Percentiles rank a stretch among this genome's conserved stretches.
Evolutionary conservation across 2,888 invertebrate species (phyloP).

Genomic region (Andrena marginata): DNA sequence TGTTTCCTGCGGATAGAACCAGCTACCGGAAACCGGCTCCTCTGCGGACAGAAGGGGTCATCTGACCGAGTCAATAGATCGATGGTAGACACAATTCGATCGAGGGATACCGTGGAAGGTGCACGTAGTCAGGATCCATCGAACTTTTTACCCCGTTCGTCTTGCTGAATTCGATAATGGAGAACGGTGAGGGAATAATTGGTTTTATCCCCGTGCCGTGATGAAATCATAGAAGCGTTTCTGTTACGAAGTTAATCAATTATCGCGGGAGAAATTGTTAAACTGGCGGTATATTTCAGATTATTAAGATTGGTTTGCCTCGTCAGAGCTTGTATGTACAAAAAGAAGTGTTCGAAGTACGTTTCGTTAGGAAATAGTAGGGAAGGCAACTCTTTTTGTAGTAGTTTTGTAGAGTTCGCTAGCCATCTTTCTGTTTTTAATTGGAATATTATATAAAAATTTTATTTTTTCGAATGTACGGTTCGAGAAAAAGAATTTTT

Average conservation of each 20-base stretch:
- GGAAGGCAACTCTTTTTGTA: no score
- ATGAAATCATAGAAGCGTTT: slow-evolving; percentile 1
- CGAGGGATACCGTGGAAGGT: slow-evolving; percentile 25
- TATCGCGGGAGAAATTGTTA: neutral
- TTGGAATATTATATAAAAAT: no score
- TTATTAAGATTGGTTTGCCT: neutral
- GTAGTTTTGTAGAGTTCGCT: no score
- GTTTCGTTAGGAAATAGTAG: no score
- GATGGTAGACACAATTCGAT: slow-evolving; percentile 61
- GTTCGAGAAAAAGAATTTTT: no score
- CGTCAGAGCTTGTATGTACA: neutral
- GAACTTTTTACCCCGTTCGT: slow-evolving; percentile 44
- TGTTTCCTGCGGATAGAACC: slow-evolving; percentile 73
- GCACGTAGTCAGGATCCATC: slow-evolving; percentile 20
- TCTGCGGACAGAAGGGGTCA: slow-evolving; percentile 33
- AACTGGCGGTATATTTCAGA: neutral
- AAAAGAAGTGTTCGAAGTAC: neutral
- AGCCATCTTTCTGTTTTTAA: no score
- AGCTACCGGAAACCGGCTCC: slow-evolving; percentile 66
- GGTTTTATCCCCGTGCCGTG: slow-evolving; percentile 4
- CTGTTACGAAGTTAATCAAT: neutral
- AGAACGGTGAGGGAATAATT: slow-evolving; percentile 30
- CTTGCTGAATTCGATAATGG: slow-evolving; percentile 21
- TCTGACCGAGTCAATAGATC: slow-evolving; percentile 62
- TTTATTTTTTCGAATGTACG: no score